A percentile compares a stretch with the other conserved stretches of the same genome.
phyloP scores from a whole-genome alignment of 92 coral and sea anemone genomes.

The Epizoanthus ramosus region DNA sequence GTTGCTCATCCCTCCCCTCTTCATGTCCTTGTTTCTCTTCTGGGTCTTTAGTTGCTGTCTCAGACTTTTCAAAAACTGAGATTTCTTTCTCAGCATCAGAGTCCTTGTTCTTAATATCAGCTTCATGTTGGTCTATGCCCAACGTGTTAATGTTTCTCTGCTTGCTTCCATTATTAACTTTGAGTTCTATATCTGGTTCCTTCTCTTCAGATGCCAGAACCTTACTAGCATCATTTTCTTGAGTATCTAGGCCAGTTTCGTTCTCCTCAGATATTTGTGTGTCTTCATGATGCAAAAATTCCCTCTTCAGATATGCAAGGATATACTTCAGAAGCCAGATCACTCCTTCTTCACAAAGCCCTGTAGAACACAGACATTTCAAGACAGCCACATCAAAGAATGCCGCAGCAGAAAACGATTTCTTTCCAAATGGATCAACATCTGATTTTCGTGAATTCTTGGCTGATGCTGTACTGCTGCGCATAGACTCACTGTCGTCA shows the following conservation, averaged over 20 bases:
- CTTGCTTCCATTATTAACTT: not conserved
- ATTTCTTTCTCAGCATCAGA: not conserved
- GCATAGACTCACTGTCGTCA: constrained; percentile 28
- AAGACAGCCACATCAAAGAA: constrained; percentile 95
- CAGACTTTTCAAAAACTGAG: not conserved
- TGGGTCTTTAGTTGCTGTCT: not conserved
- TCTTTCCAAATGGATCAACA: constrained; percentile 36
- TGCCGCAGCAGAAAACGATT: constrained; percentile 63
- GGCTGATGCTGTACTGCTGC: constrained; percentile 48
- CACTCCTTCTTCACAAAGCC: constrained; percentile 94
- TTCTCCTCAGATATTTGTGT: not conserved
- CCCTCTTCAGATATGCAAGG: constrained; percentile 77
- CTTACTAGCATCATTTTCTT: not conserved
- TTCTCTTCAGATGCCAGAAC: not conserved
- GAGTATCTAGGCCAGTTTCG: constrained; percentile 11
- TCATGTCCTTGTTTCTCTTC: not conserved
- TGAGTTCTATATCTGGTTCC: not conserved
- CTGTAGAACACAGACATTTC: constrained; percentile 85
- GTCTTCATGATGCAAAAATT: constrained; percentile 65
- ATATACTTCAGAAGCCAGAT: constrained; percentile 91
- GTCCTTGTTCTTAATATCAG: not conserved
- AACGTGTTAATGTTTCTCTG: not conserved
- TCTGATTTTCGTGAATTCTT: constrained; percentile 45
- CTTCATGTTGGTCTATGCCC: not conserved
- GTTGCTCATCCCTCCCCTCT: not conserved